phyloP scores from a whole-genome alignment of 1,140 invertebrate species.

The Yoshiicerus persimilis region DNA sequence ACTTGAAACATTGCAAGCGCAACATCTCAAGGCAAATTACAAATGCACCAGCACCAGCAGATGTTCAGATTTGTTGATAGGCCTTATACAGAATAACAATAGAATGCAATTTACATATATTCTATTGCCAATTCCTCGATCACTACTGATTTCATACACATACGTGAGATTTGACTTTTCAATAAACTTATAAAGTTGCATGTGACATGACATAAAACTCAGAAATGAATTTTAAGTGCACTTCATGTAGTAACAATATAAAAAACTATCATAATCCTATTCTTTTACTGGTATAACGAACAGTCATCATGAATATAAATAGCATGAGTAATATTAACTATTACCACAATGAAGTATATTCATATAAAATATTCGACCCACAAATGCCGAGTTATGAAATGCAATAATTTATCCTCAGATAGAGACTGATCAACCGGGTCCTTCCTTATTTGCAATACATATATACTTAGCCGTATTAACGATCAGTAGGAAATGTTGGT shows the following conservation, averaged over 20 bases:
- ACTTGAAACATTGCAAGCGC: neutral
- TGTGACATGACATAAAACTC: neutral
- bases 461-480: neutral
- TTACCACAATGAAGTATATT: neutral
- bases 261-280: neutral
- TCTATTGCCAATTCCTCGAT: neutral
- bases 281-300: neutral
- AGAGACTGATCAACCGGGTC: neutral
- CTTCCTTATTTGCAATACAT: neutral
- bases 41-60: neutral
- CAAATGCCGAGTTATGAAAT: neutral
- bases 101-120: neutral
- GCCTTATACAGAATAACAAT: neutral
- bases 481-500: neutral
- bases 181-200: neutral
- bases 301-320: neutral
- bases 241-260: neutral
- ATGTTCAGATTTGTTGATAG: neutral
- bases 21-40: neutral
- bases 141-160: neutral
- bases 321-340: neutral
- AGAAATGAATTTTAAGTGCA: neutral
- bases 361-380: neutral
- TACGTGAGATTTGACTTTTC: neutral
- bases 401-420: neutral